Conservation (phyloP, 2,797 vertebrate genomes). For the Enteromius afrohamiltoni region DNA sequence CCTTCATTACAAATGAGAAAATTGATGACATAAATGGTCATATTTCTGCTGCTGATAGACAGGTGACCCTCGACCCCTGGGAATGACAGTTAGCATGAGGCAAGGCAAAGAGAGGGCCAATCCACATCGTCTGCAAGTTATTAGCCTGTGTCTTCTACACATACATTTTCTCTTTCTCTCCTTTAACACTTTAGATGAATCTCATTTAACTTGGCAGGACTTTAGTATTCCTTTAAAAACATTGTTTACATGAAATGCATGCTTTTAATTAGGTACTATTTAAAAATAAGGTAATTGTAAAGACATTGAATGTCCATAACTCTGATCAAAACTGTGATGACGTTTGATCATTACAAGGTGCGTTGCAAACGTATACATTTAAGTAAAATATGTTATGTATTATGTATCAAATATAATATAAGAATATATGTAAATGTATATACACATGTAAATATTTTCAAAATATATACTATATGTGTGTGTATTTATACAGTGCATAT, state of each 20-base stretch:
- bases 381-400: too few species aligned
- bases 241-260: background rate
- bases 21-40: slow-evolving; percentile 50
- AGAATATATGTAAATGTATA: too few species aligned
- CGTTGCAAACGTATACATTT: too few species aligned
- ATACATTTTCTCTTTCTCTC: slow-evolving; percentile 21
- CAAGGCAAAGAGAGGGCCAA: slow-evolving; percentile 27
- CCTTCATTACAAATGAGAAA: slow-evolving; percentile 54
- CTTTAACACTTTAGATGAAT: background rate
- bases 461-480: too few species aligned
- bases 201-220: background rate
- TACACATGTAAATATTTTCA: too few species aligned
- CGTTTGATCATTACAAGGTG: background rate
- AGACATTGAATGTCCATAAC: background rate
- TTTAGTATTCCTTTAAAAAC: background rate
- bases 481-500: too few species aligned
- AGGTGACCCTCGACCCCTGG: slow-evolving; percentile 61
- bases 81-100: slow-evolving; percentile 37
- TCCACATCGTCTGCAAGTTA: slow-evolving; percentile 40
- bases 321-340: too few species aligned
- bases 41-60: slow-evolving; percentile 66
- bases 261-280: background rate
- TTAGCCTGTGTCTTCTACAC: slow-evolving; percentile 35
- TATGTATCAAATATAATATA: too few species aligned
- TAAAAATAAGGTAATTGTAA: background rate